phyloP scores from a whole-genome alignment of 1,140 invertebrate genomes.

The Leptonema lineaticorne region DNA sequence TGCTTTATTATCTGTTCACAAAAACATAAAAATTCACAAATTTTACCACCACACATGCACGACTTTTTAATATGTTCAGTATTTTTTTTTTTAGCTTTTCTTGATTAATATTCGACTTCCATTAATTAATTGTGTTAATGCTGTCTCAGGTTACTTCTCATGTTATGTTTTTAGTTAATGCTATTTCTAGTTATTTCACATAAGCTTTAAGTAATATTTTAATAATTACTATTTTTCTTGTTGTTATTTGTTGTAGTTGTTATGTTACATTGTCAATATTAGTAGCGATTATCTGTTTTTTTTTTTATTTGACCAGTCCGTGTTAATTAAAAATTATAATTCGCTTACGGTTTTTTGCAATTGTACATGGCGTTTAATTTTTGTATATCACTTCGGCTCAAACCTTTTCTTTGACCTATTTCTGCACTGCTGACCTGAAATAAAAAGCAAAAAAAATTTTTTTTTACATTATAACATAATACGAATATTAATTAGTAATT shows the following conservation, averaged over 20 bases:
- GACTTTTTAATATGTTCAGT: no score
- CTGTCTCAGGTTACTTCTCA: not conserved
- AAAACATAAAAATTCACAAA: not conserved
- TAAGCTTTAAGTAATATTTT: no score
- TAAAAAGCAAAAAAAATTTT: no score
- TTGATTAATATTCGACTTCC: no score
- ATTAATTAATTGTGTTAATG: not conserved
- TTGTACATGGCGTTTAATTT: constrained; percentile 79
- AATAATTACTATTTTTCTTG: not conserved
- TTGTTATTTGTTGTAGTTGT: no score
- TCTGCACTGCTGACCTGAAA: constrained; percentile 36
- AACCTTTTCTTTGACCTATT: constrained; percentile 70
- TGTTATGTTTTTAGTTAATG: not conserved
- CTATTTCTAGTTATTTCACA: not conserved
- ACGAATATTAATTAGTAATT: no score
- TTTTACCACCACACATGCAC: no score
- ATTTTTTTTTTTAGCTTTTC: no score
- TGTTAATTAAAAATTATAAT: constrained; percentile 18
- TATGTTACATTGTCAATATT: not conserved
- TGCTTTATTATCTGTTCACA: not conserved
- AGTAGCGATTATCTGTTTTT: not conserved
- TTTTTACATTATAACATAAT: no score
- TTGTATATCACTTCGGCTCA: constrained; percentile 69
- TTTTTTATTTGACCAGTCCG: not conserved
- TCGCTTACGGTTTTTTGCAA: constrained; percentile 60